Evolutionary conservation across 2,797 vertebrate genomes (phyloP).

Genomic region (Vespertilio murinus): DNA sequence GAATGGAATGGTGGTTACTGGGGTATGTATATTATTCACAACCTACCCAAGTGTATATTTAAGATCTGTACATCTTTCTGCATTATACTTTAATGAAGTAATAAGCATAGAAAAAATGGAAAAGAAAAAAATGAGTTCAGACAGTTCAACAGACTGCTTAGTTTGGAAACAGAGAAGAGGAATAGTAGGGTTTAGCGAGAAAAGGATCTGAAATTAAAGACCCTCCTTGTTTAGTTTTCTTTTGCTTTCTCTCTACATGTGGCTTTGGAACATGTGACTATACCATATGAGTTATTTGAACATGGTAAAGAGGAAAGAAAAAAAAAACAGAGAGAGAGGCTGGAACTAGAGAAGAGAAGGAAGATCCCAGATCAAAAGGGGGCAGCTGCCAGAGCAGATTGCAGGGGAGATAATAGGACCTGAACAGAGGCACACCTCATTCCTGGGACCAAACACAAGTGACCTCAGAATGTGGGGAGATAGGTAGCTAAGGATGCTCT

Average conservation of each 20-base stretch:
- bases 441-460: background rate
- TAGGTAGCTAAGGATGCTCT: background rate
- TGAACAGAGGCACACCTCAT: background rate
- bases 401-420: background rate
- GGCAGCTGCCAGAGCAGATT: background rate
- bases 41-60: background rate
- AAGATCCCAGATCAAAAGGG: background rate
- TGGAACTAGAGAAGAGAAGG: background rate
- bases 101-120: background rate
- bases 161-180: slow-evolving; percentile 7
- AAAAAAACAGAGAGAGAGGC: background rate
- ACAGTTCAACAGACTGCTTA: background rate
- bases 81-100: background rate
- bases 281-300: background rate
- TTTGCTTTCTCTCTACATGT: background rate
- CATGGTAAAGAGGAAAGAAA: background rate
- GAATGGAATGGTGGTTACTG: background rate
- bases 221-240: background rate
- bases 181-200: background rate
- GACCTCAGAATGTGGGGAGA: background rate
- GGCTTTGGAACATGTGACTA: background rate
- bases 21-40: background rate
- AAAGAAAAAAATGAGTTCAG: background rate
- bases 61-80: background rate
- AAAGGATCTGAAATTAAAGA: background rate